These are phyloP conservation scores for Ramphastos sulfuratus DNA, from an alignment of 2,113 vertebrate species.

Conservation along the genomic window DNA sequence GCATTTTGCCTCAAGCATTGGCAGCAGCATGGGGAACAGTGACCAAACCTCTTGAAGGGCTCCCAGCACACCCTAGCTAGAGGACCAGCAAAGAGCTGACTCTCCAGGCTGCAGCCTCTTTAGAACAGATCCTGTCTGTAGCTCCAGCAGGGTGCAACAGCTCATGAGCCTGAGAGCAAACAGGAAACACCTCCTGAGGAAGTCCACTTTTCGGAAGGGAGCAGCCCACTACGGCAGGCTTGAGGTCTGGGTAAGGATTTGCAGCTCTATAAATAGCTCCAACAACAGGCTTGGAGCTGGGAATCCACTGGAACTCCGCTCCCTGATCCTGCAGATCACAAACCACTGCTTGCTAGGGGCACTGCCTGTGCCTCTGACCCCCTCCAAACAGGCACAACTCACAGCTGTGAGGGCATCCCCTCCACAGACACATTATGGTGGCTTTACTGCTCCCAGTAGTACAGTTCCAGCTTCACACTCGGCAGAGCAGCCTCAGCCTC, in stretches of 20 bases:
- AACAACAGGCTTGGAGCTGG: fast-evolving
- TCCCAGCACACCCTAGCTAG: background rate
- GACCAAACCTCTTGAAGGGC: background rate
- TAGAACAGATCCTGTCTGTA: background rate
- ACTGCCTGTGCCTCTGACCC: background rate
- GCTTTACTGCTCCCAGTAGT: background rate
- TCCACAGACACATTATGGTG: fast-evolving
- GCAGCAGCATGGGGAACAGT: background rate
- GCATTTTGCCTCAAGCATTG: background rate
- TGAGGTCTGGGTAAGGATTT: background rate
- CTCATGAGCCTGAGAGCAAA: background rate
- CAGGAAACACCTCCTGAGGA: conserved; percentile 42
- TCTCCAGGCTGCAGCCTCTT: background rate
- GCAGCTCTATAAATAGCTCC: conserved; percentile 3
- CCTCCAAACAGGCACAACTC: background rate
- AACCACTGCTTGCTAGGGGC: background rate
- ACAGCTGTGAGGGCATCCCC: background rate
- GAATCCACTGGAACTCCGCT: background rate
- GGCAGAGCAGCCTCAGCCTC: background rate
- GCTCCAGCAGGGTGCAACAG: background rate
- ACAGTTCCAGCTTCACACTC: background rate
- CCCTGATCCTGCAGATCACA: background rate
- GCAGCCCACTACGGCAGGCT: background rate
- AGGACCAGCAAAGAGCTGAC: background rate
- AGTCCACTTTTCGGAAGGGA: background rate